Conservation (phyloP, 1,140 invertebrate species). For the Cydia splendana region DNA sequence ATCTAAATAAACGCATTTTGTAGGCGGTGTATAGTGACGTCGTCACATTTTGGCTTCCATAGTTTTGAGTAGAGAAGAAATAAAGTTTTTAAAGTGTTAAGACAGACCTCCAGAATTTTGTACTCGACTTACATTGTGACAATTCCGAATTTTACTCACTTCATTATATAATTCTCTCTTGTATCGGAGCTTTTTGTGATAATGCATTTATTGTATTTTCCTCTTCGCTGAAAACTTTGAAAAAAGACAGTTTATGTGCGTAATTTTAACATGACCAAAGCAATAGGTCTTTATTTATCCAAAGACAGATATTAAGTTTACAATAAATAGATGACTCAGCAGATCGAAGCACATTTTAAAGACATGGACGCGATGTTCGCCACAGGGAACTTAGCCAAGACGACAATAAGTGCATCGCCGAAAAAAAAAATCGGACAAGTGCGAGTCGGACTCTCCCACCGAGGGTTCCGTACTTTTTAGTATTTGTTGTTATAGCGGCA, state of each 20-base stretch:
- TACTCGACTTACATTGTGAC: conserved; percentile 58
- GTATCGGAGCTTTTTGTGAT: conserved; percentile 12
- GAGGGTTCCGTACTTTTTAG: too few species aligned
- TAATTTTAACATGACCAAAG: conserved; percentile 42
- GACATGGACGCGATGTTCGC: conserved; percentile 64
- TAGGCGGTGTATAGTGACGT: conserved; percentile 53
- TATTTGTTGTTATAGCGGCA: too few species aligned
- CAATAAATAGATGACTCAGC: conserved; percentile 12
- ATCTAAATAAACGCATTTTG: conserved; percentile 51
- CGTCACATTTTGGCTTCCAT: conserved; percentile 74
- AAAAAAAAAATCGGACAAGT: too few species aligned
- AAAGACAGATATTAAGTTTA: conserved; percentile 42
- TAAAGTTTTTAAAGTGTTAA: conserved; percentile 50
- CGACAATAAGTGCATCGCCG: too few species aligned
- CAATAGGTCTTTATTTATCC: conserved; percentile 39
- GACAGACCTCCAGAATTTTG: conserved; percentile 58
- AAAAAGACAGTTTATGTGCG: conserved; percentile 38
- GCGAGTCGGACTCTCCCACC: too few species aligned
- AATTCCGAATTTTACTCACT: conserved; percentile 16
- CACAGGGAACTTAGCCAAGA: conserved; percentile 32
- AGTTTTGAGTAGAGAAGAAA: conserved; percentile 59
- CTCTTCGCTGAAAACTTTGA: conserved; percentile 26
- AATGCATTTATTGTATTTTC: conserved; percentile 56
- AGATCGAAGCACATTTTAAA: conserved; percentile 69
- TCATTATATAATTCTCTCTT: not conserved